Base-by-base conservation (phyloP, 1,140 invertebrate species). In the Magallana ariakensis region DNA sequence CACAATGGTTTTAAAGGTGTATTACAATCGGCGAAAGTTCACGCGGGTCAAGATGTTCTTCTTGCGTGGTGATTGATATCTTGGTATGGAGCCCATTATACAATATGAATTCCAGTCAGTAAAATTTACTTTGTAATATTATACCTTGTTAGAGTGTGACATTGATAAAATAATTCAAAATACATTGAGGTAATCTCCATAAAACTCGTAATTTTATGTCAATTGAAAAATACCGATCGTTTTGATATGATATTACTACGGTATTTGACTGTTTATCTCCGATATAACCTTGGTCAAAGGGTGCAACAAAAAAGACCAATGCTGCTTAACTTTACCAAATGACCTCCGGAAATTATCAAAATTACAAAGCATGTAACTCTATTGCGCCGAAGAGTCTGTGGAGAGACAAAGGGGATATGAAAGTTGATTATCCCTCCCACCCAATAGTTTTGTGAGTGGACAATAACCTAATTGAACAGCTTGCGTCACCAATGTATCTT, bases 401-500 rank as follows among this genome's bases (percentile, higher is more conserved):
- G 10, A 10, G 11, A 75, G 66, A 75, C 66, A 75, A 75, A 13
- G 13, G 26, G 11, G 22, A 13, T 13, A 19, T 26, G 22, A 26
- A 22, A 75, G 66, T 75, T 75, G 10, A 75, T 75, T 22, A 75
- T 19, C 66, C 22, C 66, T 13, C 19, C 66, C 66, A 22, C 13
- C 66, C 66, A 75, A 13, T 26, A 9, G 66, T 26, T 75, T 75
- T 75, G 66, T 75, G 13, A 26, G 22, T 75, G 66, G 66, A 75
- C 66, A 75, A 75, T 75, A 19, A 26, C 15, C 13, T 75, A 75
- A 75, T 75, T 75, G 58, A 75, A 75, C 22, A 9, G 9, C 66
- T 26, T 75, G 66, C 66, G 66, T 75, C 66, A 75, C 33, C 66
- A 75, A 75, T 26, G 33, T 19, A 19, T 26, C n/a, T 70, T 70